These are phyloP conservation scores for Malthinus flaveolus DNA, from an alignment of 2,888 invertebrate species.

Conservation along the genomic window DNA sequence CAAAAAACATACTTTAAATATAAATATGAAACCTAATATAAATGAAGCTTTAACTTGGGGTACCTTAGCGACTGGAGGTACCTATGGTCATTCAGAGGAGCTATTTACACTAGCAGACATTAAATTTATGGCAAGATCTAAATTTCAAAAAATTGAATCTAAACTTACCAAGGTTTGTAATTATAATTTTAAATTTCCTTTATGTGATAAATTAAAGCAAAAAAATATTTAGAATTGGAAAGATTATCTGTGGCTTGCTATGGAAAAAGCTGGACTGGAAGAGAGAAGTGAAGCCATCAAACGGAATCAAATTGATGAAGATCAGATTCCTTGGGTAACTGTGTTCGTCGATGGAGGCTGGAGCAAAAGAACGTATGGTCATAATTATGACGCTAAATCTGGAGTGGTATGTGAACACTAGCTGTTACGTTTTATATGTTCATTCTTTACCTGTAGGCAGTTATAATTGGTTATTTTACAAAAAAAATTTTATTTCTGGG, in stretches of 20 bases:
- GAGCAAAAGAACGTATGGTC: too few species aligned
- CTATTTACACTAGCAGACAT: background rate
- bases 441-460: background rate
- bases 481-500: slow-evolving; percentile 1
- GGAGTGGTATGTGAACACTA: too few species aligned
- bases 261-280: background rate
- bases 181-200: background rate
- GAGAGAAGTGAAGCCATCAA: background rate
- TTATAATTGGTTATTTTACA: background rate
- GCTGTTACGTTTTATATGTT: too few species aligned
- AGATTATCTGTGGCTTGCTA: background rate
- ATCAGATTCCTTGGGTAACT: background rate
- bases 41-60: background rate
- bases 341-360: background rate
- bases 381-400: too few species aligned
- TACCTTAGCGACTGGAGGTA: background rate
- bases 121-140: background rate
- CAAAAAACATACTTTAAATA: background rate
- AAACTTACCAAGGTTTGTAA: background rate
- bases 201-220: too few species aligned
- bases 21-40: background rate
- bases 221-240: background rate
- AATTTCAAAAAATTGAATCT: background rate
- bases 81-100: background rate
- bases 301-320: background rate